Evolutionary conservation across 2,888 invertebrate species (phyloP).

Genomic region (Sesia apiformis): DNA sequence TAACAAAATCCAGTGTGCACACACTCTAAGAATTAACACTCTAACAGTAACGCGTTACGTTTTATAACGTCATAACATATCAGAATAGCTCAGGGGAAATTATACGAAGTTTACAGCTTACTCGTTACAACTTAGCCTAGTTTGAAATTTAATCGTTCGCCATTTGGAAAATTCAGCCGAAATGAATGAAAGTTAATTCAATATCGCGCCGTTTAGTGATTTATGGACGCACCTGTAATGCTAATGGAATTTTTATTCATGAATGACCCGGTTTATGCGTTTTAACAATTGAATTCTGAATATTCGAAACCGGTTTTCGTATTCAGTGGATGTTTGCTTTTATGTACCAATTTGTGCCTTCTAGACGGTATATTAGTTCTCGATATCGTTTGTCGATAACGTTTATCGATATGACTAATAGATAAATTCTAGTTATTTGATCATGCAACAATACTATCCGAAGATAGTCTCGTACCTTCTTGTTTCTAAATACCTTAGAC

Average conservation of each 20-base stretch:
- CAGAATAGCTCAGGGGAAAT: slow-evolving; percentile 48
- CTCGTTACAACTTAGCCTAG: slow-evolving; percentile 15
- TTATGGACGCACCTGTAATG: neutral
- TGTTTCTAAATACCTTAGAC: too few species aligned
- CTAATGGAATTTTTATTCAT: slow-evolving; percentile 1
- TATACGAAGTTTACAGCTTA: slow-evolving; percentile 32
- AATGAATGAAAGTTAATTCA: neutral
- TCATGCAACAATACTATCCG: too few species aligned
- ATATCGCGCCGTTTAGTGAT: neutral
- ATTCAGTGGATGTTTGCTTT: too few species aligned
- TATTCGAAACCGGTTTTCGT: neutral
- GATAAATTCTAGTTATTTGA: too few species aligned
- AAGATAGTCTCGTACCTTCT: too few species aligned
- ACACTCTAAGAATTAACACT: neutral
- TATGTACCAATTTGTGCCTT: too few species aligned
- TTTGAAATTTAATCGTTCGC: slow-evolving; percentile 11
- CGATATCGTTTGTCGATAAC: too few species aligned
- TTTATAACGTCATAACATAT: slow-evolving; percentile 41
- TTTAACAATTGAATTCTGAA: neutral
- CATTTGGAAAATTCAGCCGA: neutral
- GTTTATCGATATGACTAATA: too few species aligned
- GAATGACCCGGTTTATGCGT: neutral
- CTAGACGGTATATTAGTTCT: too few species aligned
- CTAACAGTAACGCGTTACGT: slow-evolving; percentile 7
- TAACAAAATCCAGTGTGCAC: neutral